A percentile compares a stretch with the other conserved stretches of the same genome.
These are phyloP conservation scores for Acrobasis repandana DNA, from an alignment of 2,888 invertebrate species.

Conservation along the genomic window DNA sequence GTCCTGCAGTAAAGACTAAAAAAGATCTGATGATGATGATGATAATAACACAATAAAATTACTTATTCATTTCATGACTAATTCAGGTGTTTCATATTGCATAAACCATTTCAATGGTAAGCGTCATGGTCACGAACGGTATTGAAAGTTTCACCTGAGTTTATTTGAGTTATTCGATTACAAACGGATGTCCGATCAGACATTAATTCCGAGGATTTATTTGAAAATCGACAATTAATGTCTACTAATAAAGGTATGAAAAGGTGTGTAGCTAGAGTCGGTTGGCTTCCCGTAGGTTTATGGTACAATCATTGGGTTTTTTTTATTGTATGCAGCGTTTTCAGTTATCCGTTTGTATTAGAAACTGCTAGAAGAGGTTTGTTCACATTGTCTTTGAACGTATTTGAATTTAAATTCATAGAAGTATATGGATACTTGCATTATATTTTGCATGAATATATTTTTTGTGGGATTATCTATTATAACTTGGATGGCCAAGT, in stretches of 20 bases:
- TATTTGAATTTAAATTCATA: no score
- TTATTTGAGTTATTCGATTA: slow-evolving; percentile 74
- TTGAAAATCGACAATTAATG: slow-evolving; percentile 34
- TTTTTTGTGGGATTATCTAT: no score
- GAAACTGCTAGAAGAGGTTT: background rate
- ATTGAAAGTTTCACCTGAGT: slow-evolving; percentile 77
- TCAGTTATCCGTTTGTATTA: background rate
- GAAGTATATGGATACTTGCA: no score
- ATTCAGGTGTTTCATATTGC: slow-evolving; percentile 31
- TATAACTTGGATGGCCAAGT: no score
- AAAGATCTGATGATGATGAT: no score
- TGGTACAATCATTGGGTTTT: no score
- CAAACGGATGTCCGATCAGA: slow-evolving; percentile 53
- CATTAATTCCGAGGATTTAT: slow-evolving; percentile 49
- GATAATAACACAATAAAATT: no score
- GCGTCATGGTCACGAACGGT: slow-evolving; percentile 76
- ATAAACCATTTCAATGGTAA: slow-evolving; percentile 62
- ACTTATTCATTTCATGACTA: no score
- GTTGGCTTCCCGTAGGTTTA: background rate
- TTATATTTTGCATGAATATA: no score
- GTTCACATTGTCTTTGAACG: no score
- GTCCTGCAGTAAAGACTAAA: no score
- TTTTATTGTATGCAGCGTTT: no score
- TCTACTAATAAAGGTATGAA: slow-evolving; percentile 4
- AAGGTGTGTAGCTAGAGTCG: background rate